A percentile compares a stretch with the other conserved stretches of the same genome.
Evolutionary conservation across 2,888 invertebrate genomes (phyloP).

Genomic region (Geotrupes spiniger): DNA sequence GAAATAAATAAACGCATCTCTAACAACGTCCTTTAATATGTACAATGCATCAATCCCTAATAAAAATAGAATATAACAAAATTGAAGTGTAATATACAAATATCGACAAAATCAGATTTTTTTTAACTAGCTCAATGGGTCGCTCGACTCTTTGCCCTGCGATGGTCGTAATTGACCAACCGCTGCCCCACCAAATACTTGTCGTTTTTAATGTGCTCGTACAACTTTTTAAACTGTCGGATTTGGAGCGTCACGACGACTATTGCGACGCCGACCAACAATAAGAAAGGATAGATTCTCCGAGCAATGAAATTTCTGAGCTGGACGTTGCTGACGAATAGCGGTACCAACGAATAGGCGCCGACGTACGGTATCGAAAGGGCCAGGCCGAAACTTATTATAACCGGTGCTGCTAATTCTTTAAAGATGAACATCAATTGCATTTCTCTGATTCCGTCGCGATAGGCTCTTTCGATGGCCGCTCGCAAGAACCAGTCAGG

Average conservation of each 20-base stretch:
- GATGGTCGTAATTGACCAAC: slow-evolving; percentile 94
- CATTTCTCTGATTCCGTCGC: slow-evolving; percentile 91
- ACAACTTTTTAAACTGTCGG: slow-evolving; percentile 88
- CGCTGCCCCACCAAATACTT: slow-evolving; percentile 96
- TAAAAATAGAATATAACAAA: slow-evolving; percentile 2
- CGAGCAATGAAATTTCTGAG: slow-evolving; percentile 75
- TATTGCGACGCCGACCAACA: slow-evolving; percentile 67
- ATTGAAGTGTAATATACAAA: slow-evolving; percentile 13
- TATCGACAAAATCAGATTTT: slow-evolving; percentile 10
- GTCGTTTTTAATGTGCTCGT: slow-evolving; percentile 98
- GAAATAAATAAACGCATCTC: not conserved
- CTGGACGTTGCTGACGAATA: slow-evolving; percentile 62
- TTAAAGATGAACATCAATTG: slow-evolving; percentile 81
- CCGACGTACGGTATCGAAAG: slow-evolving; percentile 91
- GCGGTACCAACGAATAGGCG: slow-evolving; percentile 73
- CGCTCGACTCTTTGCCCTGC: slow-evolving; percentile 57
- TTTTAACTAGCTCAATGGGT: slow-evolving; percentile 8
- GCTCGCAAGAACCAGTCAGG: slow-evolving; percentile 93
- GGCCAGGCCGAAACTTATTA: slow-evolving; percentile 83
- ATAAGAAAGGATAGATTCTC: slow-evolving; percentile 84
- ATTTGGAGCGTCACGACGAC: slow-evolving; percentile 81
- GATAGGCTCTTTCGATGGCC: slow-evolving; percentile 89
- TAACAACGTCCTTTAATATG: not conserved
- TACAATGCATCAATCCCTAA: slow-evolving; percentile 4
- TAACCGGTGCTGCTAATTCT: slow-evolving; percentile 86